A percentile compares a stretch with the other conserved stretches of the same genome.
Evolutionary conservation across 2,113 vertebrate genomes (phyloP).

Genomic region (Acanthochromis polyacanthus): DNA sequence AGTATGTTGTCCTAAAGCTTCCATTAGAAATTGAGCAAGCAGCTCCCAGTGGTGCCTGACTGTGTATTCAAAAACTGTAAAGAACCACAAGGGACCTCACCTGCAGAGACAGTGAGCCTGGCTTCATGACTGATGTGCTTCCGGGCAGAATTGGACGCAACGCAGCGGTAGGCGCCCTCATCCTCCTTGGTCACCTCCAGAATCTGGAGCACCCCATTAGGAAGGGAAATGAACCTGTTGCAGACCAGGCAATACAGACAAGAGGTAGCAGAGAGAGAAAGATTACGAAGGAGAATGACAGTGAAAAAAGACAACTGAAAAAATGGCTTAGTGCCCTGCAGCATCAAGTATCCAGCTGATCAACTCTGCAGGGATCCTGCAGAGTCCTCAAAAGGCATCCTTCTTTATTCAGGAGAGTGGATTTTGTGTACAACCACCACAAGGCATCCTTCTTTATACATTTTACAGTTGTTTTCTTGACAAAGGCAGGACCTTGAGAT

Average conservation of each 20-base stretch:
- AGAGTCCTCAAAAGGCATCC: constrained; percentile 13
- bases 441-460: neutral
- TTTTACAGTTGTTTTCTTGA: neutral
- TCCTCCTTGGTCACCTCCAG: constrained; percentile 88
- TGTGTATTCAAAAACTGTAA: constrained; percentile 21
- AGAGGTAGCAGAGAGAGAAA: constrained; percentile 12
- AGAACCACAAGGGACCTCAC: constrained; percentile 75
- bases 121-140: constrained; percentile 89
- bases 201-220: constrained; percentile 97
- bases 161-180: constrained; percentile 90
- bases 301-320: constrained; percentile 2
- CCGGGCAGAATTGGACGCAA: constrained; percentile 87
- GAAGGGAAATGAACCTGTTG: constrained; percentile 92
- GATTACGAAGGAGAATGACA: neutral
- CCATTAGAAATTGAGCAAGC: neutral
- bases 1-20: constrained; percentile 5
- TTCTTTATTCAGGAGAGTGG: constrained; percentile 12
- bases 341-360: constrained; percentile 29
- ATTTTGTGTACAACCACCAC: neutral
- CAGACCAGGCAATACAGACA: constrained; percentile 2
- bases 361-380: neutral
- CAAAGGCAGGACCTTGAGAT: neutral
- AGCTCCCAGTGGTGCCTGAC: constrained; percentile 14
- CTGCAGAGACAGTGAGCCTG: constrained; percentile 87
- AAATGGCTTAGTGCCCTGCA: constrained; percentile 27